Percentiles rank a stretch among this genome's conserved stretches.
Evolutionary conservation across 2,797 vertebrate species (phyloP).

Genomic region (Anabas testudineus): DNA sequence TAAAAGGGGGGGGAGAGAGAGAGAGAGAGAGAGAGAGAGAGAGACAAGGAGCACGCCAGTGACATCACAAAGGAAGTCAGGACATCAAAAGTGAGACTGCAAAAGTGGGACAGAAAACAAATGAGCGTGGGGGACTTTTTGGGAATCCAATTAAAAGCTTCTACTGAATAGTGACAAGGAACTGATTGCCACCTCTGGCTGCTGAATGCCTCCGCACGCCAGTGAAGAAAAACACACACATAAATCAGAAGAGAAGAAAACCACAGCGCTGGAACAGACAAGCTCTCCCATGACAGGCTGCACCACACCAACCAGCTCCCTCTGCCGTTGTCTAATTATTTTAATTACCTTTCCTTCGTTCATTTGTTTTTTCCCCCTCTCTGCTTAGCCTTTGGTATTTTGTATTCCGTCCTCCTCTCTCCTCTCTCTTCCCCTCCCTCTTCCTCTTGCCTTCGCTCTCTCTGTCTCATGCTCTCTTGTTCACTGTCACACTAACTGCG

Average conservation of each 20-base stretch:
- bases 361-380: conserved; percentile 46
- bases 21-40: conserved; percentile 1
- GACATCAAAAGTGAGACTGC: conserved; percentile 44
- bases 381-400: conserved; percentile 65
- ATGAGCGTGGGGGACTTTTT: conserved; percentile 43
- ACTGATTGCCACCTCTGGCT: conserved; percentile 51
- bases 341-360: conserved; percentile 62
- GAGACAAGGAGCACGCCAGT: conserved; percentile 23
- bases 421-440: conserved; percentile 43
- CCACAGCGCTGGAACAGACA: conserved; percentile 40
- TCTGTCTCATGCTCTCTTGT: conserved; percentile 74
- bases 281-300: conserved; percentile 40
- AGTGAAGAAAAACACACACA: conserved; percentile 30
- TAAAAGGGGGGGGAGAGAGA: too few relatives aligned
- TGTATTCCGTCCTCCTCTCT: conserved; percentile 69
- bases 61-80: conserved; percentile 51
- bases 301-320: conserved; percentile 43
- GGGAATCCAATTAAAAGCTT: conserved; percentile 60
- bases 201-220: conserved; percentile 25
- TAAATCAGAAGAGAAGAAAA: conserved; percentile 55
- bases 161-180: conserved; percentile 52
- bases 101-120: conserved; percentile 49
- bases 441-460: conserved; percentile 50
- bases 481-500: conserved; percentile 78
- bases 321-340: conserved; percentile 58